Evolutionary conservation across 2,113 vertebrate genomes (phyloP).

Genomic region (Oxygymnocypris stewartii): DNA sequence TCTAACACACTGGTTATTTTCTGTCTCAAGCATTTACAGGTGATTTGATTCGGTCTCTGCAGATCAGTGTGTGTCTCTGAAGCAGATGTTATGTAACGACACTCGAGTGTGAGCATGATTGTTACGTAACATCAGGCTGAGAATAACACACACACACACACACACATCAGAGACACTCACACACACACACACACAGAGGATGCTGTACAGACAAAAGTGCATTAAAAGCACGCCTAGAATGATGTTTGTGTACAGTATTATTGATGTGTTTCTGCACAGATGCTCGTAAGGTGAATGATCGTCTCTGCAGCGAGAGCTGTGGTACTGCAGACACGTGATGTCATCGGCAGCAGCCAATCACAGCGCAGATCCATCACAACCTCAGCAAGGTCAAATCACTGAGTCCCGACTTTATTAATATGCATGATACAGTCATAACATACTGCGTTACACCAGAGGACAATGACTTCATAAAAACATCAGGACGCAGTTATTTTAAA

Average conservation of each 20-base stretch:
- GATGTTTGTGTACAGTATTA: neutral
- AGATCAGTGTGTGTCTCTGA: conserved; percentile 55
- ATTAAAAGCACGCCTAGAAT: neutral
- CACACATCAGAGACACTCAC: neutral
- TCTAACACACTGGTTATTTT: no score
- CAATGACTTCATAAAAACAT: conserved; percentile 60
- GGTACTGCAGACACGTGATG: neutral
- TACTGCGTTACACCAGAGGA: conserved; percentile 61
- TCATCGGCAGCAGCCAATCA: neutral
- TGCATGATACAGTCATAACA: conserved; percentile 59
- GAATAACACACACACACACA: conserved; percentile 59
- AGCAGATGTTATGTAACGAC: conserved; percentile 70
- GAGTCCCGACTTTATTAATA: conserved; percentile 69
- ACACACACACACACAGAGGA: conserved; percentile 40
- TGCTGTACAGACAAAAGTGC: neutral
- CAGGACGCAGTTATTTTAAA: neutral
- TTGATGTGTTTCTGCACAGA: neutral
- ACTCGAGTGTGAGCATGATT: conserved; percentile 70
- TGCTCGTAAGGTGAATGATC: neutral
- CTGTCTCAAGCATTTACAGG: no score
- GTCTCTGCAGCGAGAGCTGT: neutral
- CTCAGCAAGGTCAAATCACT: conserved; percentile 59
- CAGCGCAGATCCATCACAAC: conserved; percentile 36
- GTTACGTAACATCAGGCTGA: conserved; percentile 72
- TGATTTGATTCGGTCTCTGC: neutral